These are phyloP conservation scores for Megaceryle alcyon DNA, from an alignment of 2,797 vertebrate genomes.

Conservation along the genomic window DNA sequence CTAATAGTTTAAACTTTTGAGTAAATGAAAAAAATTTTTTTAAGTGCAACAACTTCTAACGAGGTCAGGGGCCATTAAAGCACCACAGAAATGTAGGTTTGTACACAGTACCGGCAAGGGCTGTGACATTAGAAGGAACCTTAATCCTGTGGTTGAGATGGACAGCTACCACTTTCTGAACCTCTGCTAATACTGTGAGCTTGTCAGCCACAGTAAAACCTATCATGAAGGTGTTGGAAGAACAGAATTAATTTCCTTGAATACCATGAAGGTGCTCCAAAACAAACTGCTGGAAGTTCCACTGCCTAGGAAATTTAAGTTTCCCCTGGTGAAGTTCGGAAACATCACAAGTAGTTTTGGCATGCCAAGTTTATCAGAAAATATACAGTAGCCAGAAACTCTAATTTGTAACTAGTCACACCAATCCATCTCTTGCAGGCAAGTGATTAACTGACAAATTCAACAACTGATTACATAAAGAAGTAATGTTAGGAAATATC, in stretches of 20 bases:
- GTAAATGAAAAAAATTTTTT: not conserved
- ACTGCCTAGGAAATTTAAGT: not conserved
- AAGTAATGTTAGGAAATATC: slow-evolving; percentile 20
- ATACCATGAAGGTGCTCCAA: not conserved
- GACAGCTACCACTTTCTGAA: not conserved
- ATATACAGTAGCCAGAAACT: not conserved
- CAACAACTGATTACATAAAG: not conserved
- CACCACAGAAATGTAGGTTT: not conserved
- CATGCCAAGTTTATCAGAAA: not conserved
- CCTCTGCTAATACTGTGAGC: not conserved
- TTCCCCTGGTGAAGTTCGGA: not conserved
- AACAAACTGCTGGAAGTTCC: not conserved
- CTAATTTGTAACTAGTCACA: not conserved
- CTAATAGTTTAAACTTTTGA: not conserved
- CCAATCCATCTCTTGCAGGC: not conserved
- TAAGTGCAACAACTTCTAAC: not conserved
- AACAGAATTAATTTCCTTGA: not conserved
- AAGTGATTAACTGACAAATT: slow-evolving; percentile 26
- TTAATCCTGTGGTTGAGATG: not conserved
- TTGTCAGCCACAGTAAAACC: not conserved
- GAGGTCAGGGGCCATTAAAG: not conserved
- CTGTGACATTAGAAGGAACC: not conserved
- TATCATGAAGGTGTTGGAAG: not conserved
- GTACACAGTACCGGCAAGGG: not conserved
- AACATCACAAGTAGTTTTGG: not conserved